Base-by-base conservation (phyloP, 2,797 vertebrate genomes). In the Uromys caudimaculatus region DNA sequence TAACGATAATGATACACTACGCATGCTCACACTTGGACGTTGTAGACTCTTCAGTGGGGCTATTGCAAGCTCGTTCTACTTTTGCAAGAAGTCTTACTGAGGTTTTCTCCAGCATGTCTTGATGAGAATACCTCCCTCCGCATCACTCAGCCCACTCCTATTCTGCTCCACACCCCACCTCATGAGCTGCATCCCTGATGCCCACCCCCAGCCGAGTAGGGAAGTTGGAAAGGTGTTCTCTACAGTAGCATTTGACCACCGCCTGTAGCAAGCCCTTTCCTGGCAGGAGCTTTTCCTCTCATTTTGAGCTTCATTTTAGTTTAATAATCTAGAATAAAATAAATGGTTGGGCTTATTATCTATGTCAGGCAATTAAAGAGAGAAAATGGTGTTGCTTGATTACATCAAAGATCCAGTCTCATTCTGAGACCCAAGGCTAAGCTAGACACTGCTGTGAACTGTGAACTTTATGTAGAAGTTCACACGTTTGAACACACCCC, bases 21-120 rank as follows among this genome's bases (percentile, higher is more conserved):
- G 64, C 1, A 4, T 47, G 35, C 71, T 84, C 90, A 90, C 24
- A 16, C 81, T 95, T 90, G 69, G 89, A 91, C 92, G 95, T 96
- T 94, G 87, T 75, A 93, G 89, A 90, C 56, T 88, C 83, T 90
- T 96, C 87, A 81, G 50, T 6, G 58, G 93, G 83, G 87, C 73
- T 87, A 79, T 92, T 83, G 78, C 91, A 90, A 96, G n/a, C 86
- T 95, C 81, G 73, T 32, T 96, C 73, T 67, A 76, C 29, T 92
- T 96, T 95, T 82, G 62, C 73, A 44, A 78, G 81, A 94, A 95
- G 56, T 67, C 21, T 1, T 62, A 27, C 8, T n/a, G 78, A 79
- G 78, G 79, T 94, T 96, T 56, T 94, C 79, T 87, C 73, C 6
- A 32, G 41, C 0, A 6, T 60, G 52, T 95, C 58, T 93, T 84